phyloP scores from a whole-genome alignment of 2,113 vertebrate species.

The Sterrhoptilus dennistouni region DNA sequence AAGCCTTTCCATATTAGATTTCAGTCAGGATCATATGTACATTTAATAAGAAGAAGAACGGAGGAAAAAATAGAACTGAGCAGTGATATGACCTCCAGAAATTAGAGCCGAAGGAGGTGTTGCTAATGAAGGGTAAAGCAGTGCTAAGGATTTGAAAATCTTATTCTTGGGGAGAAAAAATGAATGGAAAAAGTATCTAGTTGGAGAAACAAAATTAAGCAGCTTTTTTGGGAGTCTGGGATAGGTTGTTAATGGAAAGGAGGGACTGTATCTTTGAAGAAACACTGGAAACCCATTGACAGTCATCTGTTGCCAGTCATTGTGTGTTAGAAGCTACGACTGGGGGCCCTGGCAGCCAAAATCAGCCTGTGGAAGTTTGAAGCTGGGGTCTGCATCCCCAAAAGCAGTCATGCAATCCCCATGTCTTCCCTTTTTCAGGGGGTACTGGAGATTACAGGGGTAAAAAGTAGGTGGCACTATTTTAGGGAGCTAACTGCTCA shows the following conservation, averaged over 20 bases:
- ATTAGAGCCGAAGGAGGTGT: constrained; percentile 18
- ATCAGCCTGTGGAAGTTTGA: not conserved
- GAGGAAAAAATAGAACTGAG: not conserved
- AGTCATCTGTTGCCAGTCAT: not conserved
- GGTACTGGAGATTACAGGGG: not conserved
- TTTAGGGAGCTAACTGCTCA: not conserved
- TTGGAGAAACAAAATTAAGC: not conserved
- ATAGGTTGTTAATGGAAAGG: not conserved
- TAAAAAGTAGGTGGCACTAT: not conserved
- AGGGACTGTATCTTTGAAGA: not conserved
- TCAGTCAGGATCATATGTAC: not conserved
- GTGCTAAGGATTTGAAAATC: not conserved
- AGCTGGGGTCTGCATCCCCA: not conserved
- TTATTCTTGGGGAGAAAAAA: not conserved
- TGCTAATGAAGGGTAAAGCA: not conserved
- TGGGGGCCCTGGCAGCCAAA: not conserved
- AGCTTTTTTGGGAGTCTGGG: not conserved
- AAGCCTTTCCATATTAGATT: not conserved
- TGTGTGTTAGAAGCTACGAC: not conserved
- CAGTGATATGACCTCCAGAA: constrained; percentile 24
- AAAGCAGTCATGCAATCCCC: not conserved
- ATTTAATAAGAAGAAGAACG: not conserved
- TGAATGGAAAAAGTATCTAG: not conserved
- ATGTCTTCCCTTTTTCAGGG: not conserved
- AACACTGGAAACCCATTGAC: not conserved